phyloP scores from a whole-genome alignment of 2,113 vertebrate genomes.

The Aegithalos caudatus region DNA sequence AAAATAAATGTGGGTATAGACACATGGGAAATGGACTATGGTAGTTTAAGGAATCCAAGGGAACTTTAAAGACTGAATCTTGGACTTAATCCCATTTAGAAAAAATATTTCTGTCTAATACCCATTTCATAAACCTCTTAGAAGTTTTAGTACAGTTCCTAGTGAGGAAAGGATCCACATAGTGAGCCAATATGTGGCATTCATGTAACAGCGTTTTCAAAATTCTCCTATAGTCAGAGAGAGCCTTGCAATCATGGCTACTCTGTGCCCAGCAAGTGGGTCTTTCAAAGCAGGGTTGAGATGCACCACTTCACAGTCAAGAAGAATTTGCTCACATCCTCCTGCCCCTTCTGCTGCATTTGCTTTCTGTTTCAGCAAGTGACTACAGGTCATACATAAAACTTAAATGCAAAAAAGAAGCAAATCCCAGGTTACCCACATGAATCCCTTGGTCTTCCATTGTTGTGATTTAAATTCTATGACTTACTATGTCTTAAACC shows the following conservation, averaged over 20 bases:
- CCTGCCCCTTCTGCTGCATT: not conserved
- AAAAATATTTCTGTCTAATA: slow-evolving; percentile 9
- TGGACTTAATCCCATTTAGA: not conserved
- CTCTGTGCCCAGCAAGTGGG: not conserved
- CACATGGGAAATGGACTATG: not conserved
- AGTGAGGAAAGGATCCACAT: not conserved
- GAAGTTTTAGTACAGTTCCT: not conserved
- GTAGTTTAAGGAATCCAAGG: not conserved
- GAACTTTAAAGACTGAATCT: not conserved
- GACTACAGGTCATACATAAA: not conserved
- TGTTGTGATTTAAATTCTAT: not conserved
- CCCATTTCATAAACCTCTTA: slow-evolving; percentile 5
- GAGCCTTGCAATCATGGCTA: not conserved
- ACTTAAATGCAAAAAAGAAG: not conserved
- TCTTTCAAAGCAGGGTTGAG: not conserved
- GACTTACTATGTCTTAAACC: not conserved
- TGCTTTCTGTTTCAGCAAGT: not conserved
- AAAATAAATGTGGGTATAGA: not conserved
- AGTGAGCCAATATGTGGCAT: not conserved
- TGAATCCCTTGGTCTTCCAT: not conserved
- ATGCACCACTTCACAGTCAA: not conserved
- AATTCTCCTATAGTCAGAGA: not conserved
- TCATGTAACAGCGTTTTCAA: slow-evolving; percentile 11
- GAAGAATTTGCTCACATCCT: not conserved
- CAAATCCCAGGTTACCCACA: not conserved